phyloP scores from a whole-genome alignment of 1,140 invertebrate genomes.

The Diorhabda carinulata region DNA sequence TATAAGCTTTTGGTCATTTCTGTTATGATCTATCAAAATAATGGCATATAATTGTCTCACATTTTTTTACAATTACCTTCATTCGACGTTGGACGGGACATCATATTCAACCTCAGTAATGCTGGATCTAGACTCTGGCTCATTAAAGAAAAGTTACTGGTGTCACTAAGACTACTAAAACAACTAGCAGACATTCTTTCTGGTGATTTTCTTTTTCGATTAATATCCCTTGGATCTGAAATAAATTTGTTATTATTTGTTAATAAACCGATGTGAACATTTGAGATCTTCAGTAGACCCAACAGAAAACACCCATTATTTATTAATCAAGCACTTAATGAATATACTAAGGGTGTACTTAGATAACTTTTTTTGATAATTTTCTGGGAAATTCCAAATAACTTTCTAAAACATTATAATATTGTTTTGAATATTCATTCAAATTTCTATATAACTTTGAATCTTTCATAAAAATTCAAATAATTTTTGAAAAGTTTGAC shows the following conservation, averaged over 20 bases:
- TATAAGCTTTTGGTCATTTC: too few species aligned
- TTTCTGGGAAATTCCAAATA: too few species aligned
- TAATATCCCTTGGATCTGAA: constrained; percentile 49
- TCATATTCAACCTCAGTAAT: constrained; percentile 37
- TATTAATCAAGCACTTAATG: too few species aligned
- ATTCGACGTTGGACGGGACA: constrained; percentile 22
- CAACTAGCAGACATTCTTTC: constrained; percentile 68
- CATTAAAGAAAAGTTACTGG: constrained; percentile 52
- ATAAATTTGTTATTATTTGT: constrained; percentile 12
- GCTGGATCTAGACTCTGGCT: constrained; percentile 60
- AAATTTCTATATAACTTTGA: too few species aligned
- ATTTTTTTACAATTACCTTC: constrained; percentile 26
- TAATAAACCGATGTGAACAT: constrained; percentile 18
- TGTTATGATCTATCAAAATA: not conserved
- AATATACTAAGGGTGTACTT: too few species aligned
- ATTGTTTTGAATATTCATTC: too few species aligned
- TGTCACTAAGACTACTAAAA: constrained; percentile 50
- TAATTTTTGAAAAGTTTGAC: too few species aligned
- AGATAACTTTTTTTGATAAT: too few species aligned
- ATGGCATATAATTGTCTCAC: constrained; percentile 22
- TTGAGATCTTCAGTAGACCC: not conserved
- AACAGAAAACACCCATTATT: too few species aligned
- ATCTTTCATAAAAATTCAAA: too few species aligned
- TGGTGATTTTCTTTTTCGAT: constrained; percentile 58
- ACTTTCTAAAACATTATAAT: too few species aligned